Evolutionary conservation across 2,797 vertebrate genomes (phyloP), one percentile per base, ranked within the genome.

Genomic region (Scomberomorus guttatus): DNA sequence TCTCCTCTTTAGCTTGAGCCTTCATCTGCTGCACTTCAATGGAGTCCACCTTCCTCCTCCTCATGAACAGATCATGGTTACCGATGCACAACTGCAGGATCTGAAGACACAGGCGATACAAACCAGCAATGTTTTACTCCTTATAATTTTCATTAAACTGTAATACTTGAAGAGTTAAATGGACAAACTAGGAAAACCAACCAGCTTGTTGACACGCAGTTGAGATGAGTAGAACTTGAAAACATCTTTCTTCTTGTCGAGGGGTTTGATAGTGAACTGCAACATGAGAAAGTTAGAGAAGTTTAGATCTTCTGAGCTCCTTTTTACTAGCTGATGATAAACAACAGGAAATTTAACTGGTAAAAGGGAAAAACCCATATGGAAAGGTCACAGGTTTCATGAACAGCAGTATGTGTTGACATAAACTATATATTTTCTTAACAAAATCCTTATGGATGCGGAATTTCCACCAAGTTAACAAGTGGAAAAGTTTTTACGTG

Each of bases 1-100:
- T 98, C 92, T 97, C 97, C 83, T 98, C 97, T 89, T 96, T 97
- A 67, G 97, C 97, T 82, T 98, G 97, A 82, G 96, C 96, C 92
- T 98, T 98, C 97, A 98, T 98, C 85, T 98, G 97, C 90, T 98
- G 97, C 81, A 98, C 97, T 90, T 99, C 97, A 37, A 97, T 95
- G 8, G 97, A 97, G 84, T 98, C 97, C 76, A 98, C 97, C 89
- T 97, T 97, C 87, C 97, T 96, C 82, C 97, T 96, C 90, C 97
- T 96, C 96, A 98, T 97, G 85, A 98, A 98, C 0, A 98, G 93
- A 77, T 97, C 96, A 0, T 98, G 97, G 91, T 98, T 99, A 52
- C 97, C 97, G 52, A 98, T 97, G 88, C 97, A 97, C 79, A 98
- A 48, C 93, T 98, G 97, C 76, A 97, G 90, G 85, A 98, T 97